phyloP scores from a whole-genome alignment of 2,888 invertebrate genomes.

The Rugalucina vietnamica region DNA sequence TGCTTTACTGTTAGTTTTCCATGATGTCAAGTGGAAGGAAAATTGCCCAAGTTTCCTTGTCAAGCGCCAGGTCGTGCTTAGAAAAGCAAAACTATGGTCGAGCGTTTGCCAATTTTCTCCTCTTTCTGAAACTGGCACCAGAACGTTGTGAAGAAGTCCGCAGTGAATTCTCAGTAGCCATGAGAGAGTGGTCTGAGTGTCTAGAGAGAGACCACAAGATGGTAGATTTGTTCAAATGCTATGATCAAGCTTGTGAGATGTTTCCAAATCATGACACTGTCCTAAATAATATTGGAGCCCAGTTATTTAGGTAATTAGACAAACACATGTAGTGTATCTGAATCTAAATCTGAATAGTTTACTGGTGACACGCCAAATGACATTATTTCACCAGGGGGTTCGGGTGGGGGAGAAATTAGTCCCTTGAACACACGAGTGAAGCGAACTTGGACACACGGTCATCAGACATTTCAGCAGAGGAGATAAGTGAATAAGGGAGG shows the following conservation, averaged over 20 bases:
- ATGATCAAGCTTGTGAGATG: constrained; percentile 82
- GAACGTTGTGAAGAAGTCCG: constrained; percentile 60
- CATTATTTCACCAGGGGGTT: no score
- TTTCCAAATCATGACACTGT: constrained; percentile 85
- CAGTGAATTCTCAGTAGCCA: constrained; percentile 70
- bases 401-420: no score
- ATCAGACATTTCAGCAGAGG: no score
- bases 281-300: constrained; percentile 85
- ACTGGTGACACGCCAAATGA: no score
- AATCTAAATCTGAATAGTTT: no score
- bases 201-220: constrained; percentile 65
- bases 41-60: constrained; percentile 62
- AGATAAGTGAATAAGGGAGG: no score
- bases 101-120: constrained; percentile 76
- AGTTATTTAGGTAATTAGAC: constrained; percentile 86
- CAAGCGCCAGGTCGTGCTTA: constrained; percentile 66
- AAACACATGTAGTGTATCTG: no score
- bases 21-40: constrained; percentile 51
- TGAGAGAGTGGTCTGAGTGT: constrained; percentile 74
- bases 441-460: no score
- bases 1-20: no score
- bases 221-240: constrained; percentile 75
- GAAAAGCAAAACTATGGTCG: constrained; percentile 69
- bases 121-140: constrained; percentile 73
- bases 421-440: no score